Conservation (phyloP, 2,113 vertebrate species). For the Leucopsar rothschildi region DNA sequence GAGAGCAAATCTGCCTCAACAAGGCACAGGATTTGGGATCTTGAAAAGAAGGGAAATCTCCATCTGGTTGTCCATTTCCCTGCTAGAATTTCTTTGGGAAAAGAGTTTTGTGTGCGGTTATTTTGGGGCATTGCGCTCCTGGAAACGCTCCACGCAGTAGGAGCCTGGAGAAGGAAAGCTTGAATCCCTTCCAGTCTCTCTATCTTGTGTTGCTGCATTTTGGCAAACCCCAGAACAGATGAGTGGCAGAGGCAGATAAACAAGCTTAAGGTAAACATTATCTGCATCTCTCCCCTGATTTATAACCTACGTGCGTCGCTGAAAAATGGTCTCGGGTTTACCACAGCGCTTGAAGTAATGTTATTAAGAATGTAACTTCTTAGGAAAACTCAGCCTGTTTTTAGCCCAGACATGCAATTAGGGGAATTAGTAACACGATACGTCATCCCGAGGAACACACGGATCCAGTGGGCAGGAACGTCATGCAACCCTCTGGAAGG, state of each 20-base stretch:
- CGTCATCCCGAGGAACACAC: slow-evolving; percentile 52
- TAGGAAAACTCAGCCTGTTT: slow-evolving; percentile 77
- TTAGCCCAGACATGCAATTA: slow-evolving; percentile 79
- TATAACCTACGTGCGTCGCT: slow-evolving; percentile 28
- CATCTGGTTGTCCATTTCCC: background rate
- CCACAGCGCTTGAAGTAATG: slow-evolving; percentile 63
- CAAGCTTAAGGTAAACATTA: slow-evolving; percentile 71
- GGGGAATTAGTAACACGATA: slow-evolving; percentile 76
- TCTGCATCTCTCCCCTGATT: slow-evolving; percentile 55
- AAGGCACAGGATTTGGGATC: accelerated
- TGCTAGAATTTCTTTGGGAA: background rate
- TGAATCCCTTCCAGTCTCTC: slow-evolving; percentile 53
- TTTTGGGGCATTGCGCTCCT: background rate
- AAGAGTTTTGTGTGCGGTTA: background rate
- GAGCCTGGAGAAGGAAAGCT: slow-evolving; percentile 49
- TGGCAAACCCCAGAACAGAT: slow-evolving; percentile 43
- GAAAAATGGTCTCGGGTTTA: slow-evolving; percentile 54
- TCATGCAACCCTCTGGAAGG: slow-evolving; percentile 56
- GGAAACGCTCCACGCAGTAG: background rate
- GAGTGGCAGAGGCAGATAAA: slow-evolving; percentile 64
- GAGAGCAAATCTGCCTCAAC: background rate
- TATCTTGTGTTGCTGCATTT: slow-evolving; percentile 16
- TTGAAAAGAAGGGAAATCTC: background rate
- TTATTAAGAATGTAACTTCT: slow-evolving; percentile 74
- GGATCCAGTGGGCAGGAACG: slow-evolving; percentile 42